Evolutionary conservation across 1,140 invertebrate genomes (phyloP).

Genomic region (Zaprionus camerounensis): DNA sequence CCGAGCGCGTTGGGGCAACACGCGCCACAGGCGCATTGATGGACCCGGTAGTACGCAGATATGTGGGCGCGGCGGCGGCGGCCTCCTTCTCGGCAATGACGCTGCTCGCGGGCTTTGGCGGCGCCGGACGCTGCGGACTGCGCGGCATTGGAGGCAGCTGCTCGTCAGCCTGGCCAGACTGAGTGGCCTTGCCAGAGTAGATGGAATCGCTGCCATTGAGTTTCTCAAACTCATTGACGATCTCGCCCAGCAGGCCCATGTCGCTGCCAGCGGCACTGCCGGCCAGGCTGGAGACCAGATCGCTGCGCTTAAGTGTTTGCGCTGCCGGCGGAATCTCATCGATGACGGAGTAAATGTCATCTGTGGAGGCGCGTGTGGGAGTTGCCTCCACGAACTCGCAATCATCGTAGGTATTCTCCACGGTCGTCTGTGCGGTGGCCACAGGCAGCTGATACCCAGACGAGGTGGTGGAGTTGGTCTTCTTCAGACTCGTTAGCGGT

Average conservation of each 20-base stretch:
- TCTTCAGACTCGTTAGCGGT: conserved; percentile 70
- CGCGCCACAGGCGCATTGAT: conserved; percentile 88
- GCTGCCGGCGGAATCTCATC: conserved; percentile 87
- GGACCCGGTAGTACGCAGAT: conserved; percentile 89
- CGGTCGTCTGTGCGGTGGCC: conserved; percentile 84
- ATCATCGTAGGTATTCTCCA: conserved; percentile 89
- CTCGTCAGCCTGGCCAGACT: conserved; percentile 81
- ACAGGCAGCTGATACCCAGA: conserved; percentile 82
- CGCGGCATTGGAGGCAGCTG: conserved; percentile 30
- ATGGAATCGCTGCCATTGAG: conserved; percentile 92
- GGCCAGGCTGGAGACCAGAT: conserved; percentile 78
- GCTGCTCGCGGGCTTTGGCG: conserved; percentile 77
- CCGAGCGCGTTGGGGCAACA: conserved; percentile 88
- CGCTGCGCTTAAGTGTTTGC: conserved; percentile 78
- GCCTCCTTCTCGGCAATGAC: conserved; percentile 37
- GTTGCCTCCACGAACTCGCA: conserved; percentile 89
- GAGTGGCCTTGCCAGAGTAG: conserved; percentile 88
- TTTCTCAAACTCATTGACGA: conserved; percentile 93
- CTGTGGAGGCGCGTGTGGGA: conserved; percentile 84
- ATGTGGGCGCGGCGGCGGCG: conserved; percentile 85
- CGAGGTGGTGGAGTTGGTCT: conserved; percentile 73
- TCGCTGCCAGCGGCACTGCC: conserved; percentile 85
- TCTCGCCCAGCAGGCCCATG: conserved; percentile 91
- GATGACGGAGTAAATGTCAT: conserved; percentile 94
- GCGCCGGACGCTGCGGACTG: conserved; percentile 66